Percentiles rank a stretch among this genome's conserved stretches.
phyloP scores from a whole-genome alignment of 2,797 vertebrate species.

The Takifugu ocellatus region DNA sequence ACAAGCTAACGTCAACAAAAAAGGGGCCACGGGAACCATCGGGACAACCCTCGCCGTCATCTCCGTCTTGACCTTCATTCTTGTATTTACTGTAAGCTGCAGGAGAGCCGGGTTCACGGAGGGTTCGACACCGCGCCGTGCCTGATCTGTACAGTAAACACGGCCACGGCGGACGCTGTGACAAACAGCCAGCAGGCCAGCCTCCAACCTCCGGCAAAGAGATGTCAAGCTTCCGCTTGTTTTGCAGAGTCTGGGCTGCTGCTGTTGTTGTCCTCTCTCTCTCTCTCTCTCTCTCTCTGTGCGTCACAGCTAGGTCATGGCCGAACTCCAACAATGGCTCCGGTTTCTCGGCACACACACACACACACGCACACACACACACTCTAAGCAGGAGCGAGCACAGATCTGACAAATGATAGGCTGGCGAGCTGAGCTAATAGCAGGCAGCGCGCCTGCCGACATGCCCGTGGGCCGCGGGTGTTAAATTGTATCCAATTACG shows the following conservation, averaged over 20 bases:
- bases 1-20: no score
- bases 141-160: conserved; percentile 36
- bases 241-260: conserved; percentile 53
- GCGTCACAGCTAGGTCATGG: conserved; percentile 76
- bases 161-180: conserved; percentile 27
- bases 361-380: conserved; percentile 12
- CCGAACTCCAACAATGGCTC: conserved; percentile 72
- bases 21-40: no score
- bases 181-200: conserved; percentile 34
- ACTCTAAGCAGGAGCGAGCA: conserved; percentile 43
- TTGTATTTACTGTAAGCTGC: conserved; percentile 22
- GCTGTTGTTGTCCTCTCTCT: conserved; percentile 24
- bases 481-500: conserved; percentile 80
- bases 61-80: conserved; percentile 41
- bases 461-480: conserved; percentile 74
- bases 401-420: conserved; percentile 72
- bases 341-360: conserved; percentile 52
- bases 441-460: conserved; percentile 67
- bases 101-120: conserved; percentile 23
- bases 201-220: conserved; percentile 30
- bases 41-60: conserved; percentile 18
- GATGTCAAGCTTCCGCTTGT: conserved; percentile 53
- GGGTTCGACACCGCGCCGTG: conserved; percentile 14
- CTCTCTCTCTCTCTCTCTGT: conserved; percentile 39
- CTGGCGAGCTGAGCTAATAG: conserved; percentile 65